Evolutionary conservation across 2,113 vertebrate genomes (phyloP), one percentile per base, ranked within the genome.

Genomic region (Verasper variegatus): DNA sequence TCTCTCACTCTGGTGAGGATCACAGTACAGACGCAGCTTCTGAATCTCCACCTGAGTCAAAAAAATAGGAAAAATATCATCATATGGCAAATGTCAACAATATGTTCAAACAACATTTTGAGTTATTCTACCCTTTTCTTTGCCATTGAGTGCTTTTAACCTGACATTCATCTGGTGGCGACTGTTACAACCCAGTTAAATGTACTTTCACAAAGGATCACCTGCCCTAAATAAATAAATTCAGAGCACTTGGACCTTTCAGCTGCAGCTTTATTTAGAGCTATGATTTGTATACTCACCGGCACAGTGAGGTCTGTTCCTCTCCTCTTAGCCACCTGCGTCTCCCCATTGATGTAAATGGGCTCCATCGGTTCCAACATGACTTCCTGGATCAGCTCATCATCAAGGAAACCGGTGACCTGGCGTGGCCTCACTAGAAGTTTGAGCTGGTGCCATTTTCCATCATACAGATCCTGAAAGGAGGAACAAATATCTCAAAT

Each of bases 1-100:
- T 66, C 94, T 90, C 68, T 95, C 93, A 54, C 93, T 96, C 85
- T 96, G 95, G 35, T 92, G 86, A 17, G 95, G 95, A 81, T 96
- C 94, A 75, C 95, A 96, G 80, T 96, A 96, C 60, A 96, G 82
- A 70, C 95, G 92, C 72, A 96, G 81, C 77, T 96, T 96, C 91
- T 96, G 95, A 45, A 96, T 79, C 63, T 94, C 93, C 58, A 94
- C 80, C 95, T 96, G 77, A 21, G 70, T 13, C 14, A n/a, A 80
- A 27, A 68, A 2, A 45, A 18, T 18, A 0, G 5, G 27, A 59
- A 14, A 31, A 45, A 51, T 9, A 24, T 20, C 17, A 12, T 17
- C 20, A 56, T n/a, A 11, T 21, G 54, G 20, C 51, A n/a, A 24
- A 12, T 3, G n/a, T 12, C 18, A 54, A 54, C 40, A 20, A 21